phyloP scores from a whole-genome alignment of 2,888 invertebrate species.

The Diogma glabrata region DNA sequence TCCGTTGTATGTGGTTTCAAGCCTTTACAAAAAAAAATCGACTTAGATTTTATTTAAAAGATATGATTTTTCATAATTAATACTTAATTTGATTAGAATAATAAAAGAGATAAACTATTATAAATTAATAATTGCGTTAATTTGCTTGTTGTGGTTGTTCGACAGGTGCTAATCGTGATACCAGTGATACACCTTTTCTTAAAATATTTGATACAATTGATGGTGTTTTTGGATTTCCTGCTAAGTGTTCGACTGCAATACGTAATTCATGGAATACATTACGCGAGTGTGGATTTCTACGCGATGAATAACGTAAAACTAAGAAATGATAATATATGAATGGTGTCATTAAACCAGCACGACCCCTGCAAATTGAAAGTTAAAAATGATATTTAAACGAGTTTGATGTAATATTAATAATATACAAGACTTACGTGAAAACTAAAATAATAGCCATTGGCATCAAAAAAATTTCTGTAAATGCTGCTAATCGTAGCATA shows the following conservation, averaged over 20 bases:
- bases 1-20: no score
- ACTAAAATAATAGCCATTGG: conserved; percentile 69
- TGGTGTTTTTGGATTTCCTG: conserved; percentile 59
- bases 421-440: conserved; percentile 59
- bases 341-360: conserved; percentile 80
- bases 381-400: conserved; percentile 12
- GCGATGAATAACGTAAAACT: conserved; percentile 80
- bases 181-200: conserved; percentile 50
- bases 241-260: conserved; percentile 53
- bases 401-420: conserved; percentile 9
- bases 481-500: conserved; percentile 81
- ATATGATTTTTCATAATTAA: no score
- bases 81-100: no score
- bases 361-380: conserved; percentile 56
- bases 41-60: no score
- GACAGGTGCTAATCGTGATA: conserved; percentile 68
- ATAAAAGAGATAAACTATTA: no score
- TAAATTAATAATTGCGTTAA: no score
- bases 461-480: conserved; percentile 87
- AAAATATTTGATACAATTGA: conserved; percentile 47
- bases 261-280: conserved; percentile 85
- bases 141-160: conserved; percentile 23
- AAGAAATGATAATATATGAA: conserved; percentile 97
- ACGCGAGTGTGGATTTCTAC: conserved; percentile 92
- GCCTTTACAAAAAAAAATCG: no score